Percentiles rank a stretch among this genome's conserved stretches.
These are phyloP conservation scores for Punctoribates punctum DNA, from an alignment of 2,888 invertebrate genomes.

Conservation along the genomic window DNA sequence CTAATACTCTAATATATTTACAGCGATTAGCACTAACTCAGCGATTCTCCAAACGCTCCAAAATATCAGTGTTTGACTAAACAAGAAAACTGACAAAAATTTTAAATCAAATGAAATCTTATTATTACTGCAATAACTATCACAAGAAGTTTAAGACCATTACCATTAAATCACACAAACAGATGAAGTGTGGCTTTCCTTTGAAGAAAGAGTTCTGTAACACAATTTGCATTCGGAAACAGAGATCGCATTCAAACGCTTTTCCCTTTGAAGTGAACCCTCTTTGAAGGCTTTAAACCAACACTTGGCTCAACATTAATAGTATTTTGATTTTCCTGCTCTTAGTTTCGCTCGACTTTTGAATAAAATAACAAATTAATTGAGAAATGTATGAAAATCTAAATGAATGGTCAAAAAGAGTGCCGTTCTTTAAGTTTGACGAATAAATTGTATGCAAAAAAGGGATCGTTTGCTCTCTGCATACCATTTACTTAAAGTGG, in stretches of 20 bases:
- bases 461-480: not conserved
- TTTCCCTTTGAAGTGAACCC: not conserved
- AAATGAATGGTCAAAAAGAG: too few relatives aligned
- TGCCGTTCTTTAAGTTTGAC: not conserved
- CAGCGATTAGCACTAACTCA: slow-evolving; percentile 28
- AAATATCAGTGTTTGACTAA: not conserved
- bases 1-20: slow-evolving; percentile 14
- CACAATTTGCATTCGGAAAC: not conserved
- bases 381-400: too few relatives aligned
- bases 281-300: too few relatives aligned
- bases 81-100: not conserved
- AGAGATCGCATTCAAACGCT: not conserved
- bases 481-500: not conserved
- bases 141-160: not conserved
- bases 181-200: not conserved
- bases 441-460: not conserved
- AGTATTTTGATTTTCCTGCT: too few relatives aligned
- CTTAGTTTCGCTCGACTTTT: too few relatives aligned
- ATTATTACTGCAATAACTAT: slow-evolving; percentile 30
- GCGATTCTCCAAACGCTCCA: not conserved
- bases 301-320: too few relatives aligned
- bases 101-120: slow-evolving; percentile 18
- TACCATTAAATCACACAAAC: slow-evolving; percentile 13
- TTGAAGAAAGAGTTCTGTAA: not conserved
- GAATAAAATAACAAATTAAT: too few relatives aligned